A percentile compares a stretch with the other conserved stretches of the same genome.
Conservation (phyloP, 2,797 vertebrate species). For the Microchirus variegatus region DNA sequence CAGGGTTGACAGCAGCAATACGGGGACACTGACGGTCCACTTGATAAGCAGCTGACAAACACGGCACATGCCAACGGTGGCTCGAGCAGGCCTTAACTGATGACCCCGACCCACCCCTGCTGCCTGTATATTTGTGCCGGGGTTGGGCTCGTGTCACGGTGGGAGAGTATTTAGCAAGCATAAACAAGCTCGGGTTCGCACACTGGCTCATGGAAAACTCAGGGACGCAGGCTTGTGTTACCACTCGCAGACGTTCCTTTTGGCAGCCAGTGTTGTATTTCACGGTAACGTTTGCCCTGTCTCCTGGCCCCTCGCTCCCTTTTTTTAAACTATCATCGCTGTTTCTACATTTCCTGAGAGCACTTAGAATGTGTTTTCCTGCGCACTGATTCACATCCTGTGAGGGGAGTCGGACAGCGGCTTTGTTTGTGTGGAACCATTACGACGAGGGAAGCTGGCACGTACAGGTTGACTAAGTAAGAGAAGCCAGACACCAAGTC, state of each 20-base stretch:
- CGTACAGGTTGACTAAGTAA: conserved; percentile 78
- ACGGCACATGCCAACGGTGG: conserved; percentile 67
- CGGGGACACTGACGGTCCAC: conserved; percentile 65
- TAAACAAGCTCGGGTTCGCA: conserved; percentile 74
- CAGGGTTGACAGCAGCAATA: conserved; percentile 76
- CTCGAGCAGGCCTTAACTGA: conserved; percentile 68
- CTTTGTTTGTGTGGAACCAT: conserved; percentile 77
- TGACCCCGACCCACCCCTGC: conserved; percentile 66
- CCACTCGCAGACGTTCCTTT: conserved; percentile 52
- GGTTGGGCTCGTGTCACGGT: conserved; percentile 66
- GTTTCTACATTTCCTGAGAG: conserved; percentile 64
- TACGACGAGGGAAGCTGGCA: conserved; percentile 66
- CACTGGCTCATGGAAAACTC: conserved; percentile 46
- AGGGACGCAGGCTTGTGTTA: conserved; percentile 50
- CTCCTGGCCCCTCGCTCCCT: conserved; percentile 22
- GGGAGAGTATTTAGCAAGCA: conserved; percentile 72
- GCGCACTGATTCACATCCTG: conserved; percentile 68
- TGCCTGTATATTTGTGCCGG: conserved; percentile 66
- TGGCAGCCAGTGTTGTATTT: conserved; percentile 53
- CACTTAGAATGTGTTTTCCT: conserved; percentile 62
- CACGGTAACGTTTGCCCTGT: conserved; percentile 43
- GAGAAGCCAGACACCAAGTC: conserved; percentile 80
- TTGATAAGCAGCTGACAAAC: conserved; percentile 77
- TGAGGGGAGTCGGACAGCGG: conserved; percentile 55
- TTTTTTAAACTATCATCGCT: conserved; percentile 46